Conservation (phyloP, 2,113 vertebrate species). For the Castor canadensis region DNA sequence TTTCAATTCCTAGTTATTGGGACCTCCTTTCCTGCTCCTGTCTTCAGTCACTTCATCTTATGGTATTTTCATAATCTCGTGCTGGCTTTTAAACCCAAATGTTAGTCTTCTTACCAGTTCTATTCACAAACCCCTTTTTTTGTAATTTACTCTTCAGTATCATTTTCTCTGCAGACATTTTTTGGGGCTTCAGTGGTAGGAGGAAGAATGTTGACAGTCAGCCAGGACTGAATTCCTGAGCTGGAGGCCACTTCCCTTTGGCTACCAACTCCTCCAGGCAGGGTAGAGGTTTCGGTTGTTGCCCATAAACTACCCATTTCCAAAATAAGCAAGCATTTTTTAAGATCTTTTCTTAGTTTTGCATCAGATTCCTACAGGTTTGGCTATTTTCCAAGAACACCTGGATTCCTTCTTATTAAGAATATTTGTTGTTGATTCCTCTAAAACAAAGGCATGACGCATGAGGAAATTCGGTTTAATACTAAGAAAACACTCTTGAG, state of each 20-base stretch:
- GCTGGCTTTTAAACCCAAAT: constrained; percentile 70
- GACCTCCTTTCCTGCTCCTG: not conserved
- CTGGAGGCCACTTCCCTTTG: constrained; percentile 60
- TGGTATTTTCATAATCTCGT: constrained; percentile 63
- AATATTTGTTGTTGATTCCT: constrained; percentile 67
- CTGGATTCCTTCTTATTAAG: constrained; percentile 59
- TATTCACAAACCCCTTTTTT: constrained; percentile 60
- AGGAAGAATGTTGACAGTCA: constrained; percentile 63
- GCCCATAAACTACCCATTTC: constrained; percentile 39
- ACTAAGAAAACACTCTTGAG: constrained; percentile 67
- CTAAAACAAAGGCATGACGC: constrained; percentile 18
- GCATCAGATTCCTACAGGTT: constrained; percentile 15
- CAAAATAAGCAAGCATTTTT: constrained; percentile 59
- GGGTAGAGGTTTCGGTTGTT: constrained; percentile 47
- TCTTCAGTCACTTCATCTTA: constrained; percentile 54
- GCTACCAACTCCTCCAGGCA: constrained; percentile 24
- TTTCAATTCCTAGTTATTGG: constrained; percentile 24
- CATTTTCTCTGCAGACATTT: constrained; percentile 76
- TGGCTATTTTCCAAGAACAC: constrained; percentile 59
- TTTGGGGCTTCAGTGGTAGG: constrained; percentile 64
- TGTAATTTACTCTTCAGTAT: constrained; percentile 65
- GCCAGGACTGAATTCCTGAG: constrained; percentile 68
- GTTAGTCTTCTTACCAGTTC: constrained; percentile 64
- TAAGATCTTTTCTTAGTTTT: constrained; percentile 51
- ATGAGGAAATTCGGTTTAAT: constrained; percentile 66